A percentile compares a stretch with the other conserved stretches of the same genome.
Evolutionary conservation across 2,113 vertebrate species (phyloP).

Genomic region (Corythaixoides concolor): DNA sequence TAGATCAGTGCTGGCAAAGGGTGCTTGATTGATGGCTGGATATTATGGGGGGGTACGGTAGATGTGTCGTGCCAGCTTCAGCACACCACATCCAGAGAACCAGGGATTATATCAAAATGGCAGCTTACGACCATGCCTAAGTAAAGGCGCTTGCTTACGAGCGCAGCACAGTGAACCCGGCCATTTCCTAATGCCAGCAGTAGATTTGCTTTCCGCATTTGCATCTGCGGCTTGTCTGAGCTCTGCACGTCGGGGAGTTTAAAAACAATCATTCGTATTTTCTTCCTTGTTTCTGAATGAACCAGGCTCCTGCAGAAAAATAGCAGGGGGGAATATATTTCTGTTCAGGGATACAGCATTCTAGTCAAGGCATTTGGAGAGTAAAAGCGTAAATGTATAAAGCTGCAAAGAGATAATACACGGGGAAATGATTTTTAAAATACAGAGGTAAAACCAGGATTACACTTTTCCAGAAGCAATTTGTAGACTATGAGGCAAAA

Average conservation of each 20-base stretch:
- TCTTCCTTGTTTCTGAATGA: conserved; percentile 28
- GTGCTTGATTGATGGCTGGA: neutral
- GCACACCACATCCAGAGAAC: neutral
- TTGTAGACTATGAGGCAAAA: neutral
- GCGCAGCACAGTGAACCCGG: accelerated
- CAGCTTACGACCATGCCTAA: neutral
- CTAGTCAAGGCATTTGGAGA: conserved; percentile 21
- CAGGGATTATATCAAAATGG: neutral
- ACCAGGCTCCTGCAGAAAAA: conserved; percentile 35
- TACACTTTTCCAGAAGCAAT: conserved; percentile 29
- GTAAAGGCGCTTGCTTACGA: neutral
- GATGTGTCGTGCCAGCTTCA: neutral
- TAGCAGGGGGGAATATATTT: conserved; percentile 53
- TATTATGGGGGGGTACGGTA: neutral
- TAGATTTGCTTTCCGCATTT: conserved; percentile 7
- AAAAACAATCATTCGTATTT: conserved; percentile 9
- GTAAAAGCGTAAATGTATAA: neutral
- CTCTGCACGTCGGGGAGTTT: neutral
- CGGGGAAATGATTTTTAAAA: conserved; percentile 1
- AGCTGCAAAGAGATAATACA: conserved; percentile 14
- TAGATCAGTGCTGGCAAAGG: neutral
- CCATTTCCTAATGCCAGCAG: neutral
- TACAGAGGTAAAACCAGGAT: conserved; percentile 4
- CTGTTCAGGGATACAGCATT: conserved; percentile 10
- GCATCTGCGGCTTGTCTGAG: conserved; percentile 32